Percentiles rank a stretch among this genome's conserved stretches.
Conservation (phyloP, 2,797 vertebrate genomes). For the Taenioides sp. region DNA sequence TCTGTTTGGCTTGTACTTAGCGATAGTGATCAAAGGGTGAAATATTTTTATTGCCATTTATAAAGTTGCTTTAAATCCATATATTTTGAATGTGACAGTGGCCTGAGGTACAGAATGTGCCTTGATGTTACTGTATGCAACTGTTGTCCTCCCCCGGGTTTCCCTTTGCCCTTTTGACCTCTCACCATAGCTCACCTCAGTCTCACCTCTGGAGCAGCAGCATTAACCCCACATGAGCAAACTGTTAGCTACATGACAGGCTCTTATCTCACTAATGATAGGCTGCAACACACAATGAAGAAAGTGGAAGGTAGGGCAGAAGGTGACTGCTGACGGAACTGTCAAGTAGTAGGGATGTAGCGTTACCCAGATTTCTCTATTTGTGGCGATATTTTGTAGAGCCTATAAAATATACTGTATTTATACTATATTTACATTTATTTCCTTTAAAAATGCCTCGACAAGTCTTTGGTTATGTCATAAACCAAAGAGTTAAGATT, state of each 20-base stretch:
- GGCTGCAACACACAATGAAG: constrained; percentile 17
- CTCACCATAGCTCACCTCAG: constrained; percentile 36
- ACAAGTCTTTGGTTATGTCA: no score
- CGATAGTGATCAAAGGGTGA: background rate
- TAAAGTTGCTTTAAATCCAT: background rate
- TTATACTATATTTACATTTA: no score
- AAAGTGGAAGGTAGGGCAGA: constrained; percentile 6
- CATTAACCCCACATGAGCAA: constrained; percentile 30
- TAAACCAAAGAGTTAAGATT: no score
- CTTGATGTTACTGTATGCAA: constrained; percentile 8
- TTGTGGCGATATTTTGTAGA: no score
- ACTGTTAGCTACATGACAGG: constrained; percentile 36
- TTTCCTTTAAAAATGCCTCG: no score
- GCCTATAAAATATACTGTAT: no score
- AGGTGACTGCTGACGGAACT: constrained; percentile 1
- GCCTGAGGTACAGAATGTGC: constrained; percentile 6
- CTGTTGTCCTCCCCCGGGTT: constrained; percentile 13
- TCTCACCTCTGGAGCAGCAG: constrained; percentile 21
- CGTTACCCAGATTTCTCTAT: no score
- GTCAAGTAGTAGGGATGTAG: background rate
- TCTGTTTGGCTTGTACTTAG: background rate
- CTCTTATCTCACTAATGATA: constrained; percentile 46
- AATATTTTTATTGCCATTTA: background rate
- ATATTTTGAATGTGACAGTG: constrained; percentile 12
- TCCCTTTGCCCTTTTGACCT: constrained; percentile 23